Percentiles rank a stretch among this genome's conserved stretches.
These are phyloP conservation scores for Rhadinocentrus ornatus DNA, from an alignment of 2,797 vertebrate genomes.

Conservation along the genomic window DNA sequence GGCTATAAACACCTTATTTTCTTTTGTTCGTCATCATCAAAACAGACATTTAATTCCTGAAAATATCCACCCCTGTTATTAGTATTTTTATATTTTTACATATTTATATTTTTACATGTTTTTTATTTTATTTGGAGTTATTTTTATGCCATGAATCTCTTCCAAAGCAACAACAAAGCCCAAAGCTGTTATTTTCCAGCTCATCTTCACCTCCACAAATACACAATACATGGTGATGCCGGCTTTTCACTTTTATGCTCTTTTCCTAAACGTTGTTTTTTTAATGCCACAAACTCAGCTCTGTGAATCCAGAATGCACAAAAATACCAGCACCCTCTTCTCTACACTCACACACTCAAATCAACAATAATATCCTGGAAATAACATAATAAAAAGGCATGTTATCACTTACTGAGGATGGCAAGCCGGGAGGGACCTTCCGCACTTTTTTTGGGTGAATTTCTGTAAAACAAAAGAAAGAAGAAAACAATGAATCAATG, in stretches of 20 bases:
- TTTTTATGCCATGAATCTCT: background rate
- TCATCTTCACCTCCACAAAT: background rate
- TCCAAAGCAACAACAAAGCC: constrained; percentile 11
- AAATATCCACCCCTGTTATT: background rate
- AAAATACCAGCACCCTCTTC: constrained; percentile 24
- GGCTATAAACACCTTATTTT: background rate
- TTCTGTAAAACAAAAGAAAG: constrained; percentile 82
- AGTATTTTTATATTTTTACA: background rate
- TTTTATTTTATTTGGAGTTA: background rate
- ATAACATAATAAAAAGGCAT: constrained; percentile 16
- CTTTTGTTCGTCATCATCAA: background rate
- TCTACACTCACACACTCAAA: background rate
- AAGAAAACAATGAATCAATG: constrained; percentile 35
- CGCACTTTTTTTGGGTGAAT: constrained; percentile 96
- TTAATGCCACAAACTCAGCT: constrained; percentile 13
- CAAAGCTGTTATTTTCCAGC: constrained; percentile 10
- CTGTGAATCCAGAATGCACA: constrained; percentile 10
- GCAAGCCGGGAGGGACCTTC: constrained; percentile 96
- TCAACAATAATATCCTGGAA: constrained; percentile 1
- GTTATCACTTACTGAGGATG: constrained; percentile 92
- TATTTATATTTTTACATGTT: background rate
- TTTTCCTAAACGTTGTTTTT: background rate
- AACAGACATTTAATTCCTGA: background rate
- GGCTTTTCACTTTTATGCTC: background rate
- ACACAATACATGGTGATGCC: constrained; percentile 1